Conservation (phyloP, 2,113 vertebrate genomes). For the Cryptoleucopteryx plumbea region DNA sequence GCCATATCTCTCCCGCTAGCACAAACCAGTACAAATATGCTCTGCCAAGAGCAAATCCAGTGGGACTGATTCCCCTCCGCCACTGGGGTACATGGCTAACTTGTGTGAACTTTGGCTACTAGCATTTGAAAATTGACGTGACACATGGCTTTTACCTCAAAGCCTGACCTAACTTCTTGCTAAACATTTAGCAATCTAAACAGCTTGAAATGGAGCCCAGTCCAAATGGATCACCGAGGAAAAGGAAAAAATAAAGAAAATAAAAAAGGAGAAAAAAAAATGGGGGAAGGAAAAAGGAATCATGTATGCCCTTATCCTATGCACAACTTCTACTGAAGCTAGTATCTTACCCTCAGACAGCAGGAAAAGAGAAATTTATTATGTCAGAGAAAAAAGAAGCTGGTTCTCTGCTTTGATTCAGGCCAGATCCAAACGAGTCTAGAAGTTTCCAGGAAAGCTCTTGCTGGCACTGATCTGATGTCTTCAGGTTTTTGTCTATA, state of each 20-base stretch:
- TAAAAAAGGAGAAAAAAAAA: fast-evolving
- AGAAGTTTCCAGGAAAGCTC: slow-evolving; percentile 38
- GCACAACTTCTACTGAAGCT: neutral
- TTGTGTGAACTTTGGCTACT: slow-evolving; percentile 1
- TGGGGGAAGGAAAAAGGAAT: neutral
- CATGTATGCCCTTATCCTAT: neutral
- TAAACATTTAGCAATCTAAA: neutral
- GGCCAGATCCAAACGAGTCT: neutral
- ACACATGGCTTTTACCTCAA: neutral
- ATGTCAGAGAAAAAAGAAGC: neutral
- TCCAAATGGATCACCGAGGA: neutral
- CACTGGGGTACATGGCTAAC: neutral
- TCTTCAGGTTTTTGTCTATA: slow-evolving; percentile 15
- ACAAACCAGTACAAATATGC: neutral
- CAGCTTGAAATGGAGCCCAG: neutral
- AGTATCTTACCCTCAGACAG: neutral
- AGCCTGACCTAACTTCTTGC: neutral
- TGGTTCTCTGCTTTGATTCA: neutral
- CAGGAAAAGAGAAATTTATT: neutral
- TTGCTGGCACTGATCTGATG: neutral
- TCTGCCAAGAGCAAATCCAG: neutral
- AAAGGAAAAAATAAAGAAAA: neutral
- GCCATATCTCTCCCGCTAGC: neutral
- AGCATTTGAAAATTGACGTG: slow-evolving; percentile 1
- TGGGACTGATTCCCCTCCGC: neutral